These are phyloP conservation scores for Spodoptera littoralis DNA, from an alignment of 2,888 invertebrate genomes.

Conservation along the genomic window DNA sequence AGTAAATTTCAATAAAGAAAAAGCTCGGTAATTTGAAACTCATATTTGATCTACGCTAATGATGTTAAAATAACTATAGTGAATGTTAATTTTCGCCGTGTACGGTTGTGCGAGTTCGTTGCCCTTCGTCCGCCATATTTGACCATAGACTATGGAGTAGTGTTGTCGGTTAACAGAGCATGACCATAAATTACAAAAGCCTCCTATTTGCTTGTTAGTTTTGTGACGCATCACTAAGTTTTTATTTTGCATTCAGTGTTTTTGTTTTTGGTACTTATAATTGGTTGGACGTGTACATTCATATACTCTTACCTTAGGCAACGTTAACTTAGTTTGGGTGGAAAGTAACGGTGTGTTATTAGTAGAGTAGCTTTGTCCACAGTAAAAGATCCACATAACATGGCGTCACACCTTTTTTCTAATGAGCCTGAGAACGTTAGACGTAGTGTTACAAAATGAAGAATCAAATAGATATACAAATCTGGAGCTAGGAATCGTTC, in stretches of 20 bases:
- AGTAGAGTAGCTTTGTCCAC: slow-evolving; percentile 1
- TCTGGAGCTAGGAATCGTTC: too few relatives aligned
- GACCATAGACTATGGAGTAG: slow-evolving; percentile 75
- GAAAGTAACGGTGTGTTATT: slow-evolving; percentile 19
- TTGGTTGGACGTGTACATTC: slow-evolving; percentile 26
- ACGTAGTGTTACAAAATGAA: too few relatives aligned
- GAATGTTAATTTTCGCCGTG: slow-evolving; percentile 76
- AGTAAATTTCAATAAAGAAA: slow-evolving; percentile 34
- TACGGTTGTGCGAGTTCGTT: slow-evolving; percentile 69
- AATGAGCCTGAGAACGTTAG: too few relatives aligned
- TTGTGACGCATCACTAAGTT: slow-evolving; percentile 72
- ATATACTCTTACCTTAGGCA: slow-evolving; percentile 33
- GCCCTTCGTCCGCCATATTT: slow-evolving; percentile 73
- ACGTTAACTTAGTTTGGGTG: slow-evolving; percentile 4
- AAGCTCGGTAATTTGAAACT: slow-evolving; percentile 42
- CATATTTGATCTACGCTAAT: slow-evolving; percentile 60
- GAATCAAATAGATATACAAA: too few relatives aligned
- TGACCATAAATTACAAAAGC: slow-evolving; percentile 76
- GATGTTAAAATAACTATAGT: slow-evolving; percentile 68
- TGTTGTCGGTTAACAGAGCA: slow-evolving; percentile 77
- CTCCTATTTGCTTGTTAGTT: slow-evolving; percentile 71
- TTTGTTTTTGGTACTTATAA: slow-evolving; percentile 46
- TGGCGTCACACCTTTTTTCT: too few relatives aligned
- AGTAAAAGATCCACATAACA: too few relatives aligned
- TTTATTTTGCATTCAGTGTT: slow-evolving; percentile 65